Conservation (phyloP, 2,113 vertebrate species). For the Orycteropus afer region DNA sequence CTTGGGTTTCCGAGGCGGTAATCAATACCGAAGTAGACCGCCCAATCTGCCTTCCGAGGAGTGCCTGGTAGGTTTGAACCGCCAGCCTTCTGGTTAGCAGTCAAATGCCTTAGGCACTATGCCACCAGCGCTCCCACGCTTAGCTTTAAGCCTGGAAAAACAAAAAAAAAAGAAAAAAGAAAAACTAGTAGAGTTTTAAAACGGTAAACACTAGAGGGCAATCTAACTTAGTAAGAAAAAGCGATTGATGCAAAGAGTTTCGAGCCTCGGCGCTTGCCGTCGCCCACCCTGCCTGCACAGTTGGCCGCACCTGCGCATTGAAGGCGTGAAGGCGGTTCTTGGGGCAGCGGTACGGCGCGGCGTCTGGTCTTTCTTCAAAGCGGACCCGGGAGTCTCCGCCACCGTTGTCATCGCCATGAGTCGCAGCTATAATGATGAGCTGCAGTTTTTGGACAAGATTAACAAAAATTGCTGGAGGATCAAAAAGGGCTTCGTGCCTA, state of each 20-base stretch:
- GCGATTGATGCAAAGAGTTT: neutral
- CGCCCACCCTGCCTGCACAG: fast-evolving
- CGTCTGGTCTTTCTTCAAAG: neutral
- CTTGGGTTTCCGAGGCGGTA: too few species aligned
- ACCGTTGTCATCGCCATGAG: slow-evolving; percentile 87
- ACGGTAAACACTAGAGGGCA: neutral
- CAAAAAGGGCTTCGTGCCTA: slow-evolving; percentile 97
- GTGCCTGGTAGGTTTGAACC: too few species aligned
- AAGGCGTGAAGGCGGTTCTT: neutral
- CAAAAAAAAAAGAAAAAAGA: too few species aligned
- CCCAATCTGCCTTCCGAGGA: too few species aligned
- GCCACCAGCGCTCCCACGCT: too few species aligned
- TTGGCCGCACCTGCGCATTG: slow-evolving; percentile 41
- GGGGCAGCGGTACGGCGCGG: fast-evolving
- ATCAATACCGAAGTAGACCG: too few species aligned
- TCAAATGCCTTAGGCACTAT: too few species aligned
- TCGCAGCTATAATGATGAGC: slow-evolving; percentile 96
- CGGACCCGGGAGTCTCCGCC: neutral
- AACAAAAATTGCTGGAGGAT: slow-evolving; percentile 95
- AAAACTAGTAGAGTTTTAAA: neutral
- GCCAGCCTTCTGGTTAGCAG: too few species aligned
- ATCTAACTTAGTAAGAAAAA: fast-evolving
- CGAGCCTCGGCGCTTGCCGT: slow-evolving; percentile 65
- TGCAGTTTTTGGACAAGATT: slow-evolving; percentile 96
- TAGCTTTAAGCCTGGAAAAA: neutral